phyloP scores from a whole-genome alignment of 37 sponge, comb jelly and placozoan species.

The Eunapius fragilis region DNA sequence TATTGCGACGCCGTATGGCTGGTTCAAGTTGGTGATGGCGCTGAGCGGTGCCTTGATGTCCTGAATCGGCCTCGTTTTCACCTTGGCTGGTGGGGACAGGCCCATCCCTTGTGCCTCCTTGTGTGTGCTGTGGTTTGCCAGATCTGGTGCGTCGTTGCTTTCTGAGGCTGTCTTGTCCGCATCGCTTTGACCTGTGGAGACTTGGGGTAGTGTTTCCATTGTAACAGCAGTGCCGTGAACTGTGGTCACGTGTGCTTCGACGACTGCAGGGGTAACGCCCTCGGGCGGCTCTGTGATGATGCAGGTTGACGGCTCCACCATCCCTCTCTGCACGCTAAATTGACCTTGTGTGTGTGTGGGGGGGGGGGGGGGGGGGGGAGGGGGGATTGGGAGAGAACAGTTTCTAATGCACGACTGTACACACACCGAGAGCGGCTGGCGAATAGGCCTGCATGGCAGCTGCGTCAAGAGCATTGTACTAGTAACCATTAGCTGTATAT shows the following conservation, averaged over 20 bases:
- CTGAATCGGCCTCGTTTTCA: not conserved
- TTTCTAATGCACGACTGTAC: too few species aligned
- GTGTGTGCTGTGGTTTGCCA: not conserved
- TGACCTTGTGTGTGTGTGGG: too few species aligned
- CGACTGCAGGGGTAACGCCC: not conserved
- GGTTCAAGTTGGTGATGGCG: not conserved
- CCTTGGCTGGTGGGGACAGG: too few species aligned
- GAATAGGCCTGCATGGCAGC: too few species aligned
- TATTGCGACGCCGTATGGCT: slow-evolving; percentile 7
- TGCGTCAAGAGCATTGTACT: too few species aligned
- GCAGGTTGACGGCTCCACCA: not conserved
- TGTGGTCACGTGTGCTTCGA: not conserved
- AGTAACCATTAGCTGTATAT: too few species aligned
- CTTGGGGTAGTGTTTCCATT: not conserved
- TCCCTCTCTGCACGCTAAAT: not conserved
- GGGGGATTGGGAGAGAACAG: too few species aligned
- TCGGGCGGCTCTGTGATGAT: not conserved
- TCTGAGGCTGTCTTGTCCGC: not conserved
- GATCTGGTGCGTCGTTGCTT: not conserved
- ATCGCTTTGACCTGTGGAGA: not conserved
- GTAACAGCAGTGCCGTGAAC: not conserved
- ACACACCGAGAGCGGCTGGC: too few species aligned
- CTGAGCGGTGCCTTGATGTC: not conserved
- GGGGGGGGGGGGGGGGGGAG: too few species aligned
- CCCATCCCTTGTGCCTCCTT: not conserved